Percentiles rank a stretch among this genome's conserved stretches.
phyloP scores from a whole-genome alignment of 2,888 invertebrate species.

The Drosophila eohydei region DNA sequence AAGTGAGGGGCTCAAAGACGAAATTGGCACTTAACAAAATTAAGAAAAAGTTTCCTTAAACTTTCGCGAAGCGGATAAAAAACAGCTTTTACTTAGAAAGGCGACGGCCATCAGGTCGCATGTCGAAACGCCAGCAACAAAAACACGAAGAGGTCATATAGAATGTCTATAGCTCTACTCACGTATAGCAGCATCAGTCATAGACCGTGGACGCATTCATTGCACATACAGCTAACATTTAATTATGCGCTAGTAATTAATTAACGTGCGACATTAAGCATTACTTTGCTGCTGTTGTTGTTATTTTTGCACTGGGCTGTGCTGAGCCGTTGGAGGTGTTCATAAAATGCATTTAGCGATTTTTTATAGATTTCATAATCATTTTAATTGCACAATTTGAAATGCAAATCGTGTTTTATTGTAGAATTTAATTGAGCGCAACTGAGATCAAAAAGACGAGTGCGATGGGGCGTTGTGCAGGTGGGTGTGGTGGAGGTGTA shows the following conservation, averaged over 20 bases:
- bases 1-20: slow-evolving; percentile 24
- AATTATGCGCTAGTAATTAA: slow-evolving; percentile 61
- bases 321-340: slow-evolving; percentile 36
- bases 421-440: slow-evolving; percentile 76
- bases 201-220: slow-evolving; percentile 9
- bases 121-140: background rate
- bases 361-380: slow-evolving; percentile 80
- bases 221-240: slow-evolving; percentile 19
- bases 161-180: background rate
- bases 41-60: slow-evolving; percentile 11
- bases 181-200: background rate
- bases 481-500: slow-evolving; percentile 17
- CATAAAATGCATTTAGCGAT: slow-evolving; percentile 76
- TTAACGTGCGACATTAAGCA: slow-evolving; percentile 70
- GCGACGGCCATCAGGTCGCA: slow-evolving; percentile 15
- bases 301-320: slow-evolving; percentile 11
- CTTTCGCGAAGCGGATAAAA: slow-evolving; percentile 14
- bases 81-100: slow-evolving; percentile 51
- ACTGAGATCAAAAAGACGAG: slow-evolving; percentile 55
- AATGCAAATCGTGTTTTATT: slow-evolving; percentile 79
- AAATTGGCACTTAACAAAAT: slow-evolving; percentile 20
- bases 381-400: slow-evolving; percentile 80
- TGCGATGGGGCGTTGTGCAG: slow-evolving; percentile 1
- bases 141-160: background rate
- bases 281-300: slow-evolving; percentile 39